phyloP scores from a whole-genome alignment of 2,888 invertebrate genomes.

The Embidobia sp. region DNA sequence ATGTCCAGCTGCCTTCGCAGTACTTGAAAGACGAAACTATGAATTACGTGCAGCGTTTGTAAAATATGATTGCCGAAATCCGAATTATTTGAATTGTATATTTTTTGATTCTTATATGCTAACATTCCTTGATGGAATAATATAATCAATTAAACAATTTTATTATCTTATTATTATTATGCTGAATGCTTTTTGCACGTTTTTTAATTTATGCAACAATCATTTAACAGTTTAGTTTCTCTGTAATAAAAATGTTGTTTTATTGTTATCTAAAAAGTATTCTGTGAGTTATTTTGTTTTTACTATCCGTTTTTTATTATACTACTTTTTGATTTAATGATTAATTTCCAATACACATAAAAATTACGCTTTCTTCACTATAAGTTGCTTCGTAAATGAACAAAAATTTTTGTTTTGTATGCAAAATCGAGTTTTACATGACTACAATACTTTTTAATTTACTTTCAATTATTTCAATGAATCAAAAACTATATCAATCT shows the following conservation, averaged over 20 bases:
- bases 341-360: no score
- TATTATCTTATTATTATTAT: constrained; percentile 1
- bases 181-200: constrained; percentile 1
- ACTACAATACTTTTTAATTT: no score
- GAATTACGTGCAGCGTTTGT: constrained; percentile 45
- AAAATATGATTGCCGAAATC: constrained; percentile 2
- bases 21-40: constrained; percentile 91
- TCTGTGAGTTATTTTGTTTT: not conserved
- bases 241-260: not conserved
- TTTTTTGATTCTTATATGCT: constrained; percentile 26
- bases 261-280: not conserved
- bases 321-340: no score
- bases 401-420: no score
- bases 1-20: constrained; percentile 81
- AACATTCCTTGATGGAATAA: constrained; percentile 22
- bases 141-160: constrained; percentile 9
- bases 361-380: no score
- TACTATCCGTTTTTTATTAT: no score
- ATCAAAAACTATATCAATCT: no score
- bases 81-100: constrained; percentile 1
- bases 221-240: not conserved
- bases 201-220: constrained; percentile 3
- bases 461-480: no score
- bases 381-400: no score
- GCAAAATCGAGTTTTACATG: no score